Percentiles rank a stretch among this genome's conserved stretches.
Evolutionary conservation across 2,113 vertebrate genomes (phyloP).

Genomic region (Semicossyphus pulcher): DNA sequence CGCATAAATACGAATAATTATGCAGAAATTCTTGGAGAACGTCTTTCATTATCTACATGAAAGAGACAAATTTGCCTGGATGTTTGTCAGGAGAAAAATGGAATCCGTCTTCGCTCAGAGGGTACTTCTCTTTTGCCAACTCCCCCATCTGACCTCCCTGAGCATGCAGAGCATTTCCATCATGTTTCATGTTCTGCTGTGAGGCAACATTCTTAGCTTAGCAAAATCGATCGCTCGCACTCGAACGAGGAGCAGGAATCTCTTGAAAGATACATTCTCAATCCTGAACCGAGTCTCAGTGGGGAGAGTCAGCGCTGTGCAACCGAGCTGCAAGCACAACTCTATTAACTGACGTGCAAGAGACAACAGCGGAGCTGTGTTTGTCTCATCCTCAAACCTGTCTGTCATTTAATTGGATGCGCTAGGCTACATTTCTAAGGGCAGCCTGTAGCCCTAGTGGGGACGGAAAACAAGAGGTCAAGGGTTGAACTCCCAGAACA

Average conservation of each 20-base stretch:
- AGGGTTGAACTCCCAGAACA: not conserved
- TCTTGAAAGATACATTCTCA: not conserved
- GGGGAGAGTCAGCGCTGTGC: constrained; percentile 2
- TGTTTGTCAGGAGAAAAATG: not conserved
- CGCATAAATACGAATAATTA: not conserved
- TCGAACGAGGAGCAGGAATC: not conserved
- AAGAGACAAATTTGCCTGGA: not conserved
- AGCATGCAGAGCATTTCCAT: constrained; percentile 14
- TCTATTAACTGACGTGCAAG: constrained; percentile 32
- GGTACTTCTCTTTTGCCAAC: too few species aligned
- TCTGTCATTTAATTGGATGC: constrained; percentile 43
- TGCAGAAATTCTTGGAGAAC: not conserved
- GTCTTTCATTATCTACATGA: not conserved
- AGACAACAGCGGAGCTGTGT: constrained; percentile 3
- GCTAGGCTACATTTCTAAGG: constrained; percentile 3
- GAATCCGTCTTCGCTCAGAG: too few species aligned
- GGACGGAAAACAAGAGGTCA: constrained; percentile 8
- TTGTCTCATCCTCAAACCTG: constrained; percentile 38
- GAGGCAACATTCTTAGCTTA: not conserved
- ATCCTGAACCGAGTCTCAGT: constrained; percentile 15
- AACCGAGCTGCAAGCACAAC: constrained; percentile 23
- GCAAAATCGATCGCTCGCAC: constrained; percentile 4
- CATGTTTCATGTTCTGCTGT: not conserved
- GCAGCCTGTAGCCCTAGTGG: not conserved
- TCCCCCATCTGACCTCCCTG: not conserved